Evolutionary conservation across 2,888 invertebrate genomes (phyloP).

Genomic region (Nysson spinosus): DNA sequence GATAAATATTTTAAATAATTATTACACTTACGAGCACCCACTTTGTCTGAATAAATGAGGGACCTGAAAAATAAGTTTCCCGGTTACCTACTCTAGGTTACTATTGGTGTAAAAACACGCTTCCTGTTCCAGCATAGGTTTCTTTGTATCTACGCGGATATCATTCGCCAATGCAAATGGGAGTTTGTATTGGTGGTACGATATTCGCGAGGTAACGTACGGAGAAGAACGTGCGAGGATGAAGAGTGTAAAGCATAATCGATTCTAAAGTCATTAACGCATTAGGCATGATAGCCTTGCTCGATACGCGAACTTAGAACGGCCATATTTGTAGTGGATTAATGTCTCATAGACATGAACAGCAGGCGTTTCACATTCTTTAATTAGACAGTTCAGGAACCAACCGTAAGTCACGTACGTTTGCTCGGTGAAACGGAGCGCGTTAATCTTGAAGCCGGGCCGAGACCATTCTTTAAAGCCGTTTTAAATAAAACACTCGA

Average conservation of each 20-base stretch:
- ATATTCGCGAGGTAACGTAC: neutral
- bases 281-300: conserved; percentile 66
- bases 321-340: conserved; percentile 73
- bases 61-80: no score
- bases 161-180: no score
- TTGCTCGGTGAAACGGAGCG: conserved; percentile 20
- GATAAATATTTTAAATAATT: no score
- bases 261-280: conserved; percentile 74
- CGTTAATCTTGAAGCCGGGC: conserved; percentile 40
- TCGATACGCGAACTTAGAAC: conserved; percentile 48
- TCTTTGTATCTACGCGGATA: no score
- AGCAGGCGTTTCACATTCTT: conserved; percentile 65
- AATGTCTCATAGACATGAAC: conserved; percentile 70
- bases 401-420: conserved; percentile 26
- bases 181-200: neutral
- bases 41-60: no score
- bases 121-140: no score
- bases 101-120: no score
- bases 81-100: no score
- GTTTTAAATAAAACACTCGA: no score
- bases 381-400: conserved; percentile 67
- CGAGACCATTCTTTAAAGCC: conserved; percentile 25
- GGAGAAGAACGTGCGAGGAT: conserved; percentile 11
- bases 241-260: conserved; percentile 66
- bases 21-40: no score